Evolutionary conservation across 35 echinoderm and acorn worm species (phyloP).

Genomic region (Apostichopus parvimensis): DNA sequence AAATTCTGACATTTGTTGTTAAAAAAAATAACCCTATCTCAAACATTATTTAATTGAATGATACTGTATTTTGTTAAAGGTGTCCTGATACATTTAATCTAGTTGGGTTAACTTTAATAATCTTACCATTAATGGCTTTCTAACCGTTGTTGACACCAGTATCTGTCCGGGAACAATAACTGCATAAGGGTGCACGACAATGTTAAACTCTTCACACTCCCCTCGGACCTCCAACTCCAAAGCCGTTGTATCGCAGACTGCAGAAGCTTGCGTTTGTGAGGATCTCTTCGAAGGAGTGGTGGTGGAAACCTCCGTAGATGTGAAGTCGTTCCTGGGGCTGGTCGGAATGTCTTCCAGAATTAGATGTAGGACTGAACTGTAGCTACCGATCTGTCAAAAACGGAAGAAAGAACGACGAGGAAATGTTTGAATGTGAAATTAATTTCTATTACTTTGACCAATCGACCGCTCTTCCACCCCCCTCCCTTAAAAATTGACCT

Average conservation of each 20-base stretch:
- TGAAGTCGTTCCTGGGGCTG: background rate
- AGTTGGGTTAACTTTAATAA: no score
- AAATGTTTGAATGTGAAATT: background rate
- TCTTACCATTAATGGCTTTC: slow-evolving; percentile 81
- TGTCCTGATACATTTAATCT: no score
- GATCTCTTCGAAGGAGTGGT: background rate
- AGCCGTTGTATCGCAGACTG: slow-evolving; percentile 14
- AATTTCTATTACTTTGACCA: background rate
- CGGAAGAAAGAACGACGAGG: background rate
- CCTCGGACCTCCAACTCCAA: slow-evolving; percentile 90
- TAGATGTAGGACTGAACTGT: slow-evolving; percentile 83
- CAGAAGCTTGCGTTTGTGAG: slow-evolving; percentile 6
- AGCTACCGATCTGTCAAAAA: slow-evolving; percentile 68
- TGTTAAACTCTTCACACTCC: slow-evolving; percentile 76
- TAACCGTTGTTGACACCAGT: slow-evolving; percentile 79
- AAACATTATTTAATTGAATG: no score
- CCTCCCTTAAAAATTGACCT: no score
- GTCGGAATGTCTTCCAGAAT: slow-evolving; percentile 80
- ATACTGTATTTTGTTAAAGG: no score
- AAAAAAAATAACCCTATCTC: no score
- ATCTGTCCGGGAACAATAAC: slow-evolving; percentile 82
- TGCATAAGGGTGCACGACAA: slow-evolving; percentile 82
- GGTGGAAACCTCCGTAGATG: background rate
- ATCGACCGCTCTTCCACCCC: background rate
- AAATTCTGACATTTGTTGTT: no score